These are phyloP conservation scores for Emmelina monodactyla DNA, from an alignment of 2,888 invertebrate species.

Conservation along the genomic window DNA sequence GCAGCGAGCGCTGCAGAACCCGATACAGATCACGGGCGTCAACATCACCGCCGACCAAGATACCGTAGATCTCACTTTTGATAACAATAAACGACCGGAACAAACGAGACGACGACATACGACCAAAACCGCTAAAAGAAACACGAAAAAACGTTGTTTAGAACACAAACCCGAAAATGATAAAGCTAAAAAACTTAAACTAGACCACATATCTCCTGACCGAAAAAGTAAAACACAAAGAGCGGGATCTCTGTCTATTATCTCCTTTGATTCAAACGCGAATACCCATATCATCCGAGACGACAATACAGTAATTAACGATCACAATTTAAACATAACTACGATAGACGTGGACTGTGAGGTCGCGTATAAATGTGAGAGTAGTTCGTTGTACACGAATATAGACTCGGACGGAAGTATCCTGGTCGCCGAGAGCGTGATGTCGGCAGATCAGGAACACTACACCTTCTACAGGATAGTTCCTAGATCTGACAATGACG, in stretches of 20 bases:
- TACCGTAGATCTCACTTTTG: not conserved
- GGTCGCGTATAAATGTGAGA: not conserved
- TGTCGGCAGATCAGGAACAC: conserved; percentile 43
- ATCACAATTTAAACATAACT: too few species aligned
- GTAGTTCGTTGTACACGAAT: not conserved
- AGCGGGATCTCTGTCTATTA: not conserved
- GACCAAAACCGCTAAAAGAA: not conserved
- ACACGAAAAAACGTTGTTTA: not conserved
- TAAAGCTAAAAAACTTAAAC: too few species aligned
- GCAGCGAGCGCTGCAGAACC: conserved; percentile 87
- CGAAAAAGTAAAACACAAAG: not conserved
- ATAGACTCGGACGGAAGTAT: conserved; percentile 49
- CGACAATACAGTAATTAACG: not conserved
- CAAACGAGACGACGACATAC: not conserved
- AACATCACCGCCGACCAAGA: not conserved
- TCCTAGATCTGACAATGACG: not conserved
- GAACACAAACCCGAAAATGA: not conserved
- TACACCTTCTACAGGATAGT: not conserved
- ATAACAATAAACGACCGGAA: not conserved
- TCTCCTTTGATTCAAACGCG: not conserved
- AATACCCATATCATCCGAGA: not conserved
- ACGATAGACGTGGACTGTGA: not conserved
- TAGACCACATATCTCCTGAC: too few species aligned
- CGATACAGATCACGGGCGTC: conserved; percentile 65
- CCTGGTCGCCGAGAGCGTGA: conserved; percentile 63